These are phyloP conservation scores for Diadegma fenestrale DNA, from an alignment of 2,888 invertebrate genomes.

Conservation along the genomic window DNA sequence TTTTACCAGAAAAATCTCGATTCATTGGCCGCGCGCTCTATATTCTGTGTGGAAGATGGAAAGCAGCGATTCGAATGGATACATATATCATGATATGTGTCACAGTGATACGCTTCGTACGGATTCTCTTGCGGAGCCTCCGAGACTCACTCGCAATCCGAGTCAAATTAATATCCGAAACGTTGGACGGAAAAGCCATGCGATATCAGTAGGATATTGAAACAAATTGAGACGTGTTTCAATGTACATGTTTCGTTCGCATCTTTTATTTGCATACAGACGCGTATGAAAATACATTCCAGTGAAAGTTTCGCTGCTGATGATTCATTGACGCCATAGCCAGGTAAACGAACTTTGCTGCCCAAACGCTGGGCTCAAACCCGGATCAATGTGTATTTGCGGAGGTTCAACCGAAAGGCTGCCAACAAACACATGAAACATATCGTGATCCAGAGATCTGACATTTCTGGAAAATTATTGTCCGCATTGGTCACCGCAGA, in stretches of 20 bases:
- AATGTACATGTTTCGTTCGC: not conserved
- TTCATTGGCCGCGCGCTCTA: not conserved
- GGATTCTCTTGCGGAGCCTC: conserved; percentile 1
- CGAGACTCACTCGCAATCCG: not conserved
- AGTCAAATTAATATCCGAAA: conserved; percentile 16
- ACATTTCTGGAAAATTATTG: not conserved
- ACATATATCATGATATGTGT: not conserved
- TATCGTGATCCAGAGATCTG: not conserved
- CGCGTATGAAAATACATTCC: not conserved
- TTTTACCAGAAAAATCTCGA: not conserved
- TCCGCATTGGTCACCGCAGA: not conserved
- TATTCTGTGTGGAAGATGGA: not conserved
- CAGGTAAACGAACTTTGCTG: not conserved
- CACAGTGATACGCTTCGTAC: not conserved
- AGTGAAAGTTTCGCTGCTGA: not conserved
- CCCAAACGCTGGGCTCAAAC: not conserved
- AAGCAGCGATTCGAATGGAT: conserved; percentile 1
- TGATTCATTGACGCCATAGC: not conserved
- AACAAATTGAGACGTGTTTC: not conserved
- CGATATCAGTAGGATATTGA: conserved; percentile 1
- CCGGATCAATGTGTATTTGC: not conserved
- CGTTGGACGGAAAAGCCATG: conserved; percentile 13
- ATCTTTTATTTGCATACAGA: conserved; percentile 12
- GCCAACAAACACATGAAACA: not conserved
- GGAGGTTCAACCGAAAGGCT: not conserved